Evolutionary conservation across 2,797 vertebrate genomes (phyloP), one percentile per base, ranked within the genome.

Genomic region (Myotis planiceps): DNA sequence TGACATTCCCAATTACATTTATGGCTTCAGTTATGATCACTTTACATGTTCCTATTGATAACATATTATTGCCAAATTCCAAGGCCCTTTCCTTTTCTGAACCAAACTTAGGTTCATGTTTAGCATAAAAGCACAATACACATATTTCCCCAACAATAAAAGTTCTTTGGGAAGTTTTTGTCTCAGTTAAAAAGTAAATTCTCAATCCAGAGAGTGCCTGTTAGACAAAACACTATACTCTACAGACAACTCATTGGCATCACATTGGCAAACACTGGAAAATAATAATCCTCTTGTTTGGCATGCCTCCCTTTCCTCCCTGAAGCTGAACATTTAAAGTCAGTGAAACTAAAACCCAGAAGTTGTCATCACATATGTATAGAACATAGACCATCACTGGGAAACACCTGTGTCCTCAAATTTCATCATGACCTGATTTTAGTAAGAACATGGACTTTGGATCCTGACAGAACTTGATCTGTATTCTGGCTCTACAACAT

Each of bases 131-230:
- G 27, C 32, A 81, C 8, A 85, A 68, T 82, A 65, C 5, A 89
- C 1, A 47, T 92, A 74, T 42, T 71, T 89, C 47, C 23, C 47
- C 65, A 63, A 75, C 18, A 90, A 63, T 82, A 90, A 86, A 83
- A 94, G 37, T 74, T 68, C 32, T 79, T 81, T 29, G 72, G 88
- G 49, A 84, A 87, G 4, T 94, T 96, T 88, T 55, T 94, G 34
- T 94, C 85, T 81, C 75, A 47, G n/a, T 94, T 93, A 42, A 42
- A 55, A 84, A 88, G 32, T 76, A 84, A 95, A 96, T 92, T 94
- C 76, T 92, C 80, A 97, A 84, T 97, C 53, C 34, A 94, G 55
- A 5, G 1, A 83, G 88, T 9, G 47, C 37, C 88, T 71, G 37
- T 0, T 91, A 89, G 60, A 79, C 14, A 94, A 96, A 6, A 13